phyloP scores from a whole-genome alignment of 2,113 vertebrate species.

The Aptenodytes forsteri region DNA sequence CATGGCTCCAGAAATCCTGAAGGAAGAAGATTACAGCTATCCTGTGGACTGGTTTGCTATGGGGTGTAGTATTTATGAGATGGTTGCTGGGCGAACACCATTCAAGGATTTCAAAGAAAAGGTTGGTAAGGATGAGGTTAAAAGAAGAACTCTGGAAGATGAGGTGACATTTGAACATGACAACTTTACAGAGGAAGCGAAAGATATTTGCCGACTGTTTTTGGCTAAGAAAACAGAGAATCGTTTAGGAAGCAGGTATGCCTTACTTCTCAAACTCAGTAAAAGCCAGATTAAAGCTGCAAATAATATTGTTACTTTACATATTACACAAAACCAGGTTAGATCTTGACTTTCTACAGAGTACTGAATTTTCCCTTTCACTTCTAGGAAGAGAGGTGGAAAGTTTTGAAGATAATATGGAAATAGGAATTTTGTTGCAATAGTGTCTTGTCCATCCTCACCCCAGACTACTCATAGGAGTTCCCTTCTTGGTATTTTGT shows the following conservation, averaged over 20 bases:
- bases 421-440: neutral
- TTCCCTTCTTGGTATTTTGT: neutral
- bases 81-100: slow-evolving; percentile 85
- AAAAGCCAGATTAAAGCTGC: neutral
- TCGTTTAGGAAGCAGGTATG: slow-evolving; percentile 87
- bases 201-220: slow-evolving; percentile 82
- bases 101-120: slow-evolving; percentile 89
- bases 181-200: slow-evolving; percentile 79
- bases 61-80: slow-evolving; percentile 90
- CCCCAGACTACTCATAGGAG: neutral
- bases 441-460: neutral
- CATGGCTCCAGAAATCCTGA: slow-evolving; percentile 90
- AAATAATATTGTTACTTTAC: neutral
- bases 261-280: neutral
- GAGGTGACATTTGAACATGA: slow-evolving; percentile 81
- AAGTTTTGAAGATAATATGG: neutral
- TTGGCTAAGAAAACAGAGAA: slow-evolving; percentile 80
- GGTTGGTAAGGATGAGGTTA: slow-evolving; percentile 82
- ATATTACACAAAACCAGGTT: neutral
- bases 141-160: slow-evolving; percentile 84
- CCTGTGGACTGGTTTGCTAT: slow-evolving; percentile 92
- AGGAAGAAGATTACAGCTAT: slow-evolving; percentile 80
- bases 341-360: neutral
- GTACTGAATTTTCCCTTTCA: neutral
- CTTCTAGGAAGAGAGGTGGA: neutral